phyloP scores from a whole-genome alignment of 2,797 vertebrate species.

The Fringilla coelebs region DNA sequence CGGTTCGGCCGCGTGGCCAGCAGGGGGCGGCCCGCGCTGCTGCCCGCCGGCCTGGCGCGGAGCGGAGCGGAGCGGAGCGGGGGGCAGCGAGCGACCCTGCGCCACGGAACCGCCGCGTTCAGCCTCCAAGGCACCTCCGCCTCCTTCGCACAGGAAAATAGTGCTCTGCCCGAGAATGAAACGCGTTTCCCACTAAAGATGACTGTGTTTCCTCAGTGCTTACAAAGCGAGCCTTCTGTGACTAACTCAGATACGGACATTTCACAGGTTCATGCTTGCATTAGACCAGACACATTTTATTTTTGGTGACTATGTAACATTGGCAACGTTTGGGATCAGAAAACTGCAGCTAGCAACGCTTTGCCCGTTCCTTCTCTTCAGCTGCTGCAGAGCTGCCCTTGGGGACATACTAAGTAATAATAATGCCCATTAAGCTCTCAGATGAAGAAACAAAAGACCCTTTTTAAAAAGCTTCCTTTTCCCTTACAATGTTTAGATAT shows the following conservation, averaged over 20 bases:
- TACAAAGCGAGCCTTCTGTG: neutral
- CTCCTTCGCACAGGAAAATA: neutral
- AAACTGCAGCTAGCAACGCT: neutral
- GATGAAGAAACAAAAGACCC: neutral
- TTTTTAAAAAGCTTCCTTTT: neutral
- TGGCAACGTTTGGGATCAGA: neutral
- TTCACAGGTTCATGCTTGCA: neutral
- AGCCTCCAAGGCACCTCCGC: accelerated
- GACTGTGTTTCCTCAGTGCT: neutral
- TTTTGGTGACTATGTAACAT: neutral
- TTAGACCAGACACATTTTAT: neutral
- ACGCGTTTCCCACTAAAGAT: neutral
- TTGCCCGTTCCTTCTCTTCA: neutral
- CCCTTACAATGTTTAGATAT: neutral
- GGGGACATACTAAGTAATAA: neutral
- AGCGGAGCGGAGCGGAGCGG: too few relatives aligned
- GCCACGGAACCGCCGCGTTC: accelerated
- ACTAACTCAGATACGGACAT: neutral
- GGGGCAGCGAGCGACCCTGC: neutral
- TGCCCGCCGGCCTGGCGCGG: neutral
- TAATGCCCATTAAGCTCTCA: neutral
- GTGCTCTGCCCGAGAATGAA: neutral
- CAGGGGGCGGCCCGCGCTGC: neutral
- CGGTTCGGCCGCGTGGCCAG: neutral
- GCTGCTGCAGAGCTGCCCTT: neutral